Conservation (phyloP, 1,140 invertebrate genomes). For the Ectropis grisescens region DNA sequence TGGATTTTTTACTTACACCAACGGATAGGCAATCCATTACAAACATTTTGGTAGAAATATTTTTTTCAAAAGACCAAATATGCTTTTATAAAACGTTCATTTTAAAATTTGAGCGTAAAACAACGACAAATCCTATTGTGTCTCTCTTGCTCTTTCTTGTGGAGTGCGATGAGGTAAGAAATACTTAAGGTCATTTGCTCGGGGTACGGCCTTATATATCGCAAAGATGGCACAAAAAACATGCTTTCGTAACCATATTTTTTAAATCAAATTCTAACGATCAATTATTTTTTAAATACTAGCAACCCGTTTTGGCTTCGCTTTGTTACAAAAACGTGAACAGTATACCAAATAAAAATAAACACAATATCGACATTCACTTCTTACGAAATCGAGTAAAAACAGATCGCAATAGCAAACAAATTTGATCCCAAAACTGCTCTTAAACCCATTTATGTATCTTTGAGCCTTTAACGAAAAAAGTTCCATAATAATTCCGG, state of each 20-base stretch:
- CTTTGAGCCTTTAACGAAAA: conserved; percentile 49
- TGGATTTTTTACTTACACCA: too few relatives aligned
- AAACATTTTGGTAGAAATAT: too few relatives aligned
- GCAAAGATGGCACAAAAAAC: neutral
- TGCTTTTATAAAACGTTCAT: too few relatives aligned
- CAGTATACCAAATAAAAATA: too few relatives aligned
- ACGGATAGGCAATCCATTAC: too few relatives aligned
- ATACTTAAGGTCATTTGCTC: too few relatives aligned
- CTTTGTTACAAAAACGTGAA: neutral
- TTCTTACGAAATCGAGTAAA: conserved; percentile 7
- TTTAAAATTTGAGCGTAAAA: too few relatives aligned
- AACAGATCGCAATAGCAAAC: conserved; percentile 13
- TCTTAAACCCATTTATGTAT: conserved; percentile 46
- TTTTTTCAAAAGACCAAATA: too few relatives aligned
- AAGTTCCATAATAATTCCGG: conserved; percentile 51
- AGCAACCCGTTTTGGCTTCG: neutral
- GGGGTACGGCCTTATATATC: too few relatives aligned
- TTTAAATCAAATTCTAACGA: neutral
- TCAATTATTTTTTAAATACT: neutral
- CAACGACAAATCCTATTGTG: too few relatives aligned
- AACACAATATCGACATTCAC: neutral
- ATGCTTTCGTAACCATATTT: neutral
- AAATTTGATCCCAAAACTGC: conserved; percentile 19
- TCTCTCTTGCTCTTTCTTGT: too few relatives aligned
- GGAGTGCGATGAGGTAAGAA: too few relatives aligned